phyloP scores from a whole-genome alignment of 2,113 vertebrate species.

The Montifringilla adamsi region DNA sequence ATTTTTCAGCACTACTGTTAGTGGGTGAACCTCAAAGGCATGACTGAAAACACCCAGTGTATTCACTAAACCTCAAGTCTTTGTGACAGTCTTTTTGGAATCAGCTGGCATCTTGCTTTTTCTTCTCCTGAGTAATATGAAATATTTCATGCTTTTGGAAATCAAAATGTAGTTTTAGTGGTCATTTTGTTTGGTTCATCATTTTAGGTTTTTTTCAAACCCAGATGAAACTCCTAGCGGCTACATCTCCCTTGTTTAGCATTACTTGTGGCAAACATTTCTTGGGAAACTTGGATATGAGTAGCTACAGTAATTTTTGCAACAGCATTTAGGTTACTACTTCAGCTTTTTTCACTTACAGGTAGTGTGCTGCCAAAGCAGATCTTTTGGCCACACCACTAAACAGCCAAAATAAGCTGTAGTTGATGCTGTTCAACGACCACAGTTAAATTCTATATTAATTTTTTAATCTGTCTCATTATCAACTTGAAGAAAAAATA shows the following conservation, averaged over 20 bases:
- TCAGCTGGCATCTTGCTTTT: not conserved
- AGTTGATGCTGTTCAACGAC: not conserved
- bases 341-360: not conserved
- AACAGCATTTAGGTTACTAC: not conserved
- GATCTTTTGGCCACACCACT: not conserved
- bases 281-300: not conserved
- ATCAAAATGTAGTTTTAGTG: not conserved
- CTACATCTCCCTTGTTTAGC: not conserved
- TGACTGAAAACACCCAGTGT: not conserved
- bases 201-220: not conserved
- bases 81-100: conserved; percentile 2
- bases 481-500: not conserved
- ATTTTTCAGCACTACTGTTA: conserved; percentile 27
- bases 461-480: not conserved
- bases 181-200: not conserved
- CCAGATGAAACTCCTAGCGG: not conserved
- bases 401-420: not conserved
- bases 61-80: conserved; percentile 22
- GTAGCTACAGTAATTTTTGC: not conserved
- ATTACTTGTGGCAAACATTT: not conserved
- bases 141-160: not conserved
- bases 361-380: not conserved
- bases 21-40: conserved; percentile 40
- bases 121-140: not conserved
- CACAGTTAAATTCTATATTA: not conserved